Conservation (phyloP, 1,140 invertebrate genomes). For the Centruroides vittatus region DNA sequence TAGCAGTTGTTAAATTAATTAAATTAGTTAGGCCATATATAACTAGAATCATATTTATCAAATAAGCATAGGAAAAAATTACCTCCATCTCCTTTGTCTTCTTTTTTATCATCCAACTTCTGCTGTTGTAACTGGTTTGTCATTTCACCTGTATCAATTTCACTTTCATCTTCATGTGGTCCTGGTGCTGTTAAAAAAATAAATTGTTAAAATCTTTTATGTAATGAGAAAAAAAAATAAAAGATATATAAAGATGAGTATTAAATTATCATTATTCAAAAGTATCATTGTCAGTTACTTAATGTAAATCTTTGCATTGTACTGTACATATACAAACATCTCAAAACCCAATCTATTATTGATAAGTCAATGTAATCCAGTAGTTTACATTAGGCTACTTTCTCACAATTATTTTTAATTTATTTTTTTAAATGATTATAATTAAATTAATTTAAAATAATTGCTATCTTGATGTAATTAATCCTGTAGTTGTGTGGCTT, state of each 20-base stretch:
- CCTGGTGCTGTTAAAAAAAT: neutral
- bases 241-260: neutral
- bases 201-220: neutral
- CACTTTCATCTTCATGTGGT: conserved; percentile 7
- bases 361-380: too few species aligned
- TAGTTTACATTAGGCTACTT: too few species aligned
- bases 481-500: too few species aligned
- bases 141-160: conserved; percentile 5
- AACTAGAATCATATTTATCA: conserved; percentile 16
- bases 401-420: too few species aligned
- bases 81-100: conserved; percentile 17
- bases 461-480: too few species aligned
- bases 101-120: conserved; percentile 12
- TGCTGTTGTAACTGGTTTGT: conserved; percentile 7
- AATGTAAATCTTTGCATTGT: too few species aligned
- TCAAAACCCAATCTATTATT: too few species aligned
- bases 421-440: too few species aligned
- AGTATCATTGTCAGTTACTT: too few species aligned
- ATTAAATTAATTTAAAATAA: too few species aligned
- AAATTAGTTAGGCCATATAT: conserved; percentile 14
- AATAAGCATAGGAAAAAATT: conserved; percentile 7
- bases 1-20: conserved; percentile 4
- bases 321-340: too few species aligned
- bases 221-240: neutral
- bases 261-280: neutral